Evolutionary conservation across 2,888 invertebrate genomes (phyloP), one percentile per base, ranked within the genome.

Genomic region (Geotrupes spiniger): DNA sequence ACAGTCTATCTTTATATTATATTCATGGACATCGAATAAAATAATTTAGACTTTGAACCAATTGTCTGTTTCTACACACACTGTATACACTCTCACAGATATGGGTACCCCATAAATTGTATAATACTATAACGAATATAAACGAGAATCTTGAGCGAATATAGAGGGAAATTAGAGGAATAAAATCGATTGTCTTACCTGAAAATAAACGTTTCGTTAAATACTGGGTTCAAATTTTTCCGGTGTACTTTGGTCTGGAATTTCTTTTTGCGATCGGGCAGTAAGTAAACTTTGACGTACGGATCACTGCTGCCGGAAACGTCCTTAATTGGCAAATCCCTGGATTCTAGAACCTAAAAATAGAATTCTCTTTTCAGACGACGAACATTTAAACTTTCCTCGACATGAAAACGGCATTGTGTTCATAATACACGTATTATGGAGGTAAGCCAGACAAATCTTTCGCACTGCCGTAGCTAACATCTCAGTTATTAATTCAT

Each of bases 221-320:
- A 90, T 10, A 88, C 84, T 0, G 89, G 89, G 63, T 89, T 87
- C 49, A 88, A 72, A 65, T 88, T 89, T 71, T 87, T 87, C 54
- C 89, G 75, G 61, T 89, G 89, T 2, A 88, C 87, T 71, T 90
- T 88, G 2, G 91, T 91, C 69, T 90, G 89, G 69, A 84, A 89
- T 71, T 90, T 91, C 74, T 89, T 88, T 73, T 90, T 88, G 57
- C 90, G 77, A 63, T 92, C 92, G 0, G 92, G 92, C 9, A 92
- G 74, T 1, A 92, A 78, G 68, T 89, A 88, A 42, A 91, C 82
- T 73, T 91, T 92, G 56, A 92, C 86, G 72, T 92, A 92, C 0
- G 92, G 92, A 70, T 92, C 92, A 52, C 89, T 89, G 66, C 89
- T 89, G 5, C 89, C 89, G 0, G 85, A 83, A 51, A 89, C 87